These are phyloP conservation scores for Chlorodrepanis virens DNA, from an alignment of 2,113 vertebrate genomes.

Conservation along the genomic window DNA sequence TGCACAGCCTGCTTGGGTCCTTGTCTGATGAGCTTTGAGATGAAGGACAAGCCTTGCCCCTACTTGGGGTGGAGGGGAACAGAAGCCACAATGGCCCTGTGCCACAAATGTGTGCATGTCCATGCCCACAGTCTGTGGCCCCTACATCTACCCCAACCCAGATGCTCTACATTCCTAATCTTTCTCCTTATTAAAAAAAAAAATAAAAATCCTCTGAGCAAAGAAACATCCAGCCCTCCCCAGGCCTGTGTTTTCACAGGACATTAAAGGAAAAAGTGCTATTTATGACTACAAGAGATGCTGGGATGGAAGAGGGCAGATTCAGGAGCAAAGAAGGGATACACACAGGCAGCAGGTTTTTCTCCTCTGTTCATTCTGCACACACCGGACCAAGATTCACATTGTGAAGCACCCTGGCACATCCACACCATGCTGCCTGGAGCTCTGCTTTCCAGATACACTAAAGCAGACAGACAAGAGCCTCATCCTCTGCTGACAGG, in stretches of 20 bases:
- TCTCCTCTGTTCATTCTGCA: neutral
- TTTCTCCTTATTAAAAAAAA: neutral
- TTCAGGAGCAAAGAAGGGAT: neutral
- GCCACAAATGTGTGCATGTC: neutral
- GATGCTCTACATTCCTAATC: neutral
- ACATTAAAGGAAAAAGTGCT: neutral
- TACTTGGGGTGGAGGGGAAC: neutral
- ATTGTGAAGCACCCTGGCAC: neutral
- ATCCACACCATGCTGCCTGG: neutral
- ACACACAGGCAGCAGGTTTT: neutral
- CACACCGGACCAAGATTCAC: neutral
- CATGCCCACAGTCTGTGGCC: neutral
- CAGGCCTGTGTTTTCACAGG: neutral
- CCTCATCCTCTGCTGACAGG: neutral
- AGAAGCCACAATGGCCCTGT: neutral
- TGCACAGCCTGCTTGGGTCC: neutral
- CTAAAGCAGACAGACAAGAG: neutral
- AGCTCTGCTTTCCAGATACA: neutral
- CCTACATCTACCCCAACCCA: no score
- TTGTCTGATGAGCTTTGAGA: neutral
- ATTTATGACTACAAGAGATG: neutral
- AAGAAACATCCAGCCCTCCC: neutral
- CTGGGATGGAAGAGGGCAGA: neutral
- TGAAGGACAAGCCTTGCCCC: neutral
- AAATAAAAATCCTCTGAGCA: neutral